Percentiles rank a stretch among this genome's conserved stretches.
These are phyloP conservation scores for Pantala flavescens DNA, from an alignment of 1,140 invertebrate species.

Conservation along the genomic window DNA sequence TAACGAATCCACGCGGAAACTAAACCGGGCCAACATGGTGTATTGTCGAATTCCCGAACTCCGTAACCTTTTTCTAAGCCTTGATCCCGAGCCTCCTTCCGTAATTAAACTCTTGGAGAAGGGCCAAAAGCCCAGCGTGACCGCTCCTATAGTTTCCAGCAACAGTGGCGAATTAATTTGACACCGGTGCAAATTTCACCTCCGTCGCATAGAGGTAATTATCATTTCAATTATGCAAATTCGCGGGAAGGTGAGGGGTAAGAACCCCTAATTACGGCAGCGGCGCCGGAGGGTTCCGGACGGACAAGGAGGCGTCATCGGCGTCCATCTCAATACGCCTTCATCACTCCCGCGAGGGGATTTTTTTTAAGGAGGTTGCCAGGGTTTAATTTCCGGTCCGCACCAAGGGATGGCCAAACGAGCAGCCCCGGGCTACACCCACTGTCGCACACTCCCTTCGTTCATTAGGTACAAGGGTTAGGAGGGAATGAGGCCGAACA, in stretches of 20 bases:
- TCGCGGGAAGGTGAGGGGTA: background rate
- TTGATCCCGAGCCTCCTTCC: too few relatives aligned
- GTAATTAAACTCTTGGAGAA: too few relatives aligned
- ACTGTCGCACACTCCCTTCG: background rate
- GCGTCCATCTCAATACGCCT: too few relatives aligned
- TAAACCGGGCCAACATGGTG: too few relatives aligned
- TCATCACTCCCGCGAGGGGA: too few relatives aligned
- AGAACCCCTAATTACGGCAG: background rate
- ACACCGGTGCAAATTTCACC: background rate
- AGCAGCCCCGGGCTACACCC: background rate
- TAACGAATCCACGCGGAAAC: too few relatives aligned
- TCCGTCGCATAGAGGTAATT: background rate
- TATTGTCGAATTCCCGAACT: too few relatives aligned
- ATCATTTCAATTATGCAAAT: slow-evolving; percentile 4
- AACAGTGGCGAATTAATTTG: background rate
- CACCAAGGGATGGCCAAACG: background rate
- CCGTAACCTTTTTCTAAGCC: too few relatives aligned
- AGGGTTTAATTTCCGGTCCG: slow-evolving; percentile 4
- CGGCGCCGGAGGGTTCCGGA: too few relatives aligned
- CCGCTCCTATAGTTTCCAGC: background rate
- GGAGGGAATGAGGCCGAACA: background rate
- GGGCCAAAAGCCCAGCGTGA: too few relatives aligned
- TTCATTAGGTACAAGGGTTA: background rate
- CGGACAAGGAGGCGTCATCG: too few relatives aligned
- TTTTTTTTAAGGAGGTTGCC: background rate